A percentile compares a stretch with the other conserved stretches of the same genome.
Conservation (phyloP, 2,797 vertebrate species). For the Pristis pectinata region DNA sequence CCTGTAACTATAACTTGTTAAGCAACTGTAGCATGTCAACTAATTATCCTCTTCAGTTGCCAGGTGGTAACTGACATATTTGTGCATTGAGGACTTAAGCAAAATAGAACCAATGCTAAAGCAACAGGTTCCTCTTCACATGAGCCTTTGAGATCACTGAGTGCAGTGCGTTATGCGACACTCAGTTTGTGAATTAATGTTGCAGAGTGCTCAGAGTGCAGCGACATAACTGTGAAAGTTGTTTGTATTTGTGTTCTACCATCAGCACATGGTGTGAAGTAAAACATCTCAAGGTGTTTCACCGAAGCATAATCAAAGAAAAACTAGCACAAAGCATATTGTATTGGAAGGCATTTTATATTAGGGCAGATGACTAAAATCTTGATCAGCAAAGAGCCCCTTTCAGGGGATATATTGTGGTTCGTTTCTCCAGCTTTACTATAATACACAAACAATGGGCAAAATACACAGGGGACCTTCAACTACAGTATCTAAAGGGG, state of each 20-base stretch:
- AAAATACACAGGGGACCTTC: no score
- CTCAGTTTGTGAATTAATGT: background rate
- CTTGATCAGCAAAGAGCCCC: no score
- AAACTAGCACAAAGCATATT: background rate
- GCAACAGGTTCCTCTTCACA: background rate
- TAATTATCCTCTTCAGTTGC: constrained; percentile 21
- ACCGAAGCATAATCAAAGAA: background rate
- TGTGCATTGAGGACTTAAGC: background rate
- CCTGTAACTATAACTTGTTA: background rate
- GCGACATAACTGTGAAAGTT: background rate
- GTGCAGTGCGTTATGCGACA: no score
- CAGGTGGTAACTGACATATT: background rate
- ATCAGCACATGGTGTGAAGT: background rate
- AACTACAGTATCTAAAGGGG: no score
- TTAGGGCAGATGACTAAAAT: no score
- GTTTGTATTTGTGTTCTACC: no score
- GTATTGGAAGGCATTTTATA: no score
- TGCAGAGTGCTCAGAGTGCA: background rate
- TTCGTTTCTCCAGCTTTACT: no score
- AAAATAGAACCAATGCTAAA: background rate
- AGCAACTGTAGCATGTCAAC: background rate
- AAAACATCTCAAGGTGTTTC: background rate
- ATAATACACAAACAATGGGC: no score
- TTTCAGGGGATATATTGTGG: no score
- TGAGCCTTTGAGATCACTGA: background rate